Evolutionary conservation across 2,797 vertebrate species (phyloP).

Genomic region (Xenentodon cancila): DNA sequence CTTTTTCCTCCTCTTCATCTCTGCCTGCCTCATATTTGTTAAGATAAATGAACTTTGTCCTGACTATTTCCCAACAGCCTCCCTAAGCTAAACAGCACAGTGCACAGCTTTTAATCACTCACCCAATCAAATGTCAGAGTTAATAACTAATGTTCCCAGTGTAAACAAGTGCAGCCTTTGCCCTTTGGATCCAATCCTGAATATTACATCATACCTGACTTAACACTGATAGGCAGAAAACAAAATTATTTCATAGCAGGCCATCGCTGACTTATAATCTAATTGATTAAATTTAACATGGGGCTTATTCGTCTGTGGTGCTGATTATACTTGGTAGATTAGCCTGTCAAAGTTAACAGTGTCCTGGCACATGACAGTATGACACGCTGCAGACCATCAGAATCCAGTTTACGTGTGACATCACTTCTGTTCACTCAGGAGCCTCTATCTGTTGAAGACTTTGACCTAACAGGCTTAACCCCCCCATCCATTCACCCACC

Average conservation of each 20-base stretch:
- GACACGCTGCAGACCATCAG: slow-evolving; percentile 9
- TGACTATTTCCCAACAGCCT: slow-evolving; percentile 41
- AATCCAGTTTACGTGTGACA: background rate
- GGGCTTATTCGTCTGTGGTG: background rate
- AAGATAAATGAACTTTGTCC: slow-evolving; percentile 51
- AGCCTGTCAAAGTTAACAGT: slow-evolving; percentile 2
- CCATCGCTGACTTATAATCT: background rate
- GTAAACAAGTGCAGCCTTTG: slow-evolving; percentile 52
- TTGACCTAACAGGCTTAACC: slow-evolving; percentile 15
- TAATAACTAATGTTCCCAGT: slow-evolving; percentile 23
- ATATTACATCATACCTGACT: background rate
- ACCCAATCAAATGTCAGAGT: slow-evolving; percentile 50
- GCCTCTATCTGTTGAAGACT: slow-evolving; percentile 49
- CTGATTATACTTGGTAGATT: background rate
- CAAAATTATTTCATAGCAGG: background rate
- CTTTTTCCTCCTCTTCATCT: background rate
- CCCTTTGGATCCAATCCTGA: slow-evolving; percentile 46
- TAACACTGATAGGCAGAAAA: background rate
- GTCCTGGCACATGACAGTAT: too few relatives aligned
- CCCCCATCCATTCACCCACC: slow-evolving; percentile 8
- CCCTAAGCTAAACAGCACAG: slow-evolving; percentile 23
- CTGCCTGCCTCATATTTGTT: slow-evolving; percentile 2
- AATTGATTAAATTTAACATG: background rate
- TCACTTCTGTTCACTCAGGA: slow-evolving; percentile 34
- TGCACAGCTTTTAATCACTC: slow-evolving; percentile 33